Percentiles rank a stretch among this genome's conserved stretches.
These are phyloP conservation scores for Dicyrtomina minuta DNA, from an alignment of 2,888 invertebrate genomes.

Conservation along the genomic window DNA sequence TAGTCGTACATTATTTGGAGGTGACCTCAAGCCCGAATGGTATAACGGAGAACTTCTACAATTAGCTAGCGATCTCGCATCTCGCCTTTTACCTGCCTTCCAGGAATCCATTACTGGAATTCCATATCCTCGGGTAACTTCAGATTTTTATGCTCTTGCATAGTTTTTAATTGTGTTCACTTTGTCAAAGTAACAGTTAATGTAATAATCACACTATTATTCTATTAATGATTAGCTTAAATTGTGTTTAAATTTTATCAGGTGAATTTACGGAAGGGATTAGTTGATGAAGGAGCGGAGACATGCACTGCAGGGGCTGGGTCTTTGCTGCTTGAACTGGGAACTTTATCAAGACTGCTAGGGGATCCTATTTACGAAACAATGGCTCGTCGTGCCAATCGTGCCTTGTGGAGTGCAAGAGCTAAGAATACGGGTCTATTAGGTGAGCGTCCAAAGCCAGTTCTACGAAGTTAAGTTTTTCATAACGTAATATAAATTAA, in stretches of 20 bases:
- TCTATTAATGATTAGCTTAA: too few relatives aligned
- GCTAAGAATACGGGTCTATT: slow-evolving; percentile 63
- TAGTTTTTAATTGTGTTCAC: not conserved
- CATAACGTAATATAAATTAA: not conserved
- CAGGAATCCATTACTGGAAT: slow-evolving; percentile 63
- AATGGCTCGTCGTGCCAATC: slow-evolving; percentile 62
- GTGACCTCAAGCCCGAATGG: slow-evolving; percentile 57
- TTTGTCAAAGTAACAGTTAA: not conserved
- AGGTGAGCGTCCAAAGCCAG: slow-evolving; percentile 57
- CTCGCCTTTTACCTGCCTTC: slow-evolving; percentile 64
- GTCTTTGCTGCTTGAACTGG: slow-evolving; percentile 65
- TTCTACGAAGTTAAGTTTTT: not conserved
- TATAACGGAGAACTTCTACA: slow-evolving; percentile 63
- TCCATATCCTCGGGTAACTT: slow-evolving; percentile 60
- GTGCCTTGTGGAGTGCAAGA: slow-evolving; percentile 61
- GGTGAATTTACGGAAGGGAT: slow-evolving; percentile 62
- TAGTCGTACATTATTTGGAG: slow-evolving; percentile 61
- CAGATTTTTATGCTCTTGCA: too few relatives aligned
- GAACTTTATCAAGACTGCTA: slow-evolving; percentile 63
- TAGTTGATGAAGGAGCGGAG: slow-evolving; percentile 61
- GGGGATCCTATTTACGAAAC: slow-evolving; percentile 64
- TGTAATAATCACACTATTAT: too few relatives aligned
- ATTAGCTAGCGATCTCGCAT: slow-evolving; percentile 65
- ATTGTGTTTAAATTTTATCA: too few relatives aligned
- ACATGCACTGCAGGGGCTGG: slow-evolving; percentile 68